Conservation (phyloP, 2,888 invertebrate species). For the Eumacrocentrus americanus region DNA sequence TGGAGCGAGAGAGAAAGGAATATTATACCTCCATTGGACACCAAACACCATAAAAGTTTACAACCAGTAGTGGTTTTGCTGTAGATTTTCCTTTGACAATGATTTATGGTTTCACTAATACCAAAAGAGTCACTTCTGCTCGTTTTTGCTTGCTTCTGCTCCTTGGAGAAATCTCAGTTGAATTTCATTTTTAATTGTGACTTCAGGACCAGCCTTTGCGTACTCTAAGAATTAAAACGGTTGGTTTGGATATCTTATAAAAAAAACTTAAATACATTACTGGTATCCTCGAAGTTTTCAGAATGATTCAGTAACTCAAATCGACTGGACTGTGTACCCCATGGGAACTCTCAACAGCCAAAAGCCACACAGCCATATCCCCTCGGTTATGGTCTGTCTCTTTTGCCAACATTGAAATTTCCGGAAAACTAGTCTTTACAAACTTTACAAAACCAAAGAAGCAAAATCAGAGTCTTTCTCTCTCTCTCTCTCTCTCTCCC, state of each 20-base stretch:
- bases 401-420: constrained; percentile 28
- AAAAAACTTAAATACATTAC: no score
- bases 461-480: not conserved
- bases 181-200: no score
- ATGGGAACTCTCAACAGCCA: constrained; percentile 27
- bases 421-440: constrained; percentile 19
- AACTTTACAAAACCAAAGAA: no score
- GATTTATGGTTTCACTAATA: constrained; percentile 52
- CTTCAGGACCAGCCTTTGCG: not conserved
- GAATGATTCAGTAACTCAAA: no score
- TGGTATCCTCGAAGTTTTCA: no score
- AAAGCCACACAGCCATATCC: constrained; percentile 32
- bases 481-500: not conserved
- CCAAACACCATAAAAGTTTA: constrained; percentile 58
- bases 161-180: constrained; percentile 17
- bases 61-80: constrained; percentile 53
- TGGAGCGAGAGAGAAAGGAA: not conserved
- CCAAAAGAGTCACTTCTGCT: no score
- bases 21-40: constrained; percentile 34
- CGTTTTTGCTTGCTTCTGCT: not conserved
- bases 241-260: not conserved
- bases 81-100: constrained; percentile 48
- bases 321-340: no score
- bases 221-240: not conserved
- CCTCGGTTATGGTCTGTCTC: constrained; percentile 4